A percentile compares a stretch with the other conserved stretches of the same genome.
Evolutionary conservation across 2,888 invertebrate genomes (phyloP).

Genomic region (Drosophila falleni): DNA sequence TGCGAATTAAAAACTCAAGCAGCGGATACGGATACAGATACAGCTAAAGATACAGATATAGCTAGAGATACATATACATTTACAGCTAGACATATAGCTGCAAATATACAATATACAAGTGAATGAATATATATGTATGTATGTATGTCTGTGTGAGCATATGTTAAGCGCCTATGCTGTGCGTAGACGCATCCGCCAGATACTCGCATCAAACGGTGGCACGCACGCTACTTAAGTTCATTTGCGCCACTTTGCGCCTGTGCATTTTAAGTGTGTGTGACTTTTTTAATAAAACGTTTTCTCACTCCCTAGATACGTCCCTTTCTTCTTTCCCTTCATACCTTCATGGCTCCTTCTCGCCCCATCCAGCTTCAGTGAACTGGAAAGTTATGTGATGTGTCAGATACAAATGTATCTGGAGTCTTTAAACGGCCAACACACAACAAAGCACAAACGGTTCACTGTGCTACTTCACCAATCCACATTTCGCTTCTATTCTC

Average conservation of each 20-base stretch:
- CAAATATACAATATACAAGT: slow-evolving; percentile 27
- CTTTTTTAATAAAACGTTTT: slow-evolving; percentile 33
- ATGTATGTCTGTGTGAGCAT: slow-evolving; percentile 10
- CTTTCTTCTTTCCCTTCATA: too few species aligned
- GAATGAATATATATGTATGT: slow-evolving; percentile 1
- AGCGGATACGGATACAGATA: slow-evolving; percentile 43
- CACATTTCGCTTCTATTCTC: slow-evolving; percentile 21
- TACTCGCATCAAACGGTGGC: slow-evolving; percentile 39
- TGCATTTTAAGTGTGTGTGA: slow-evolving; percentile 72
- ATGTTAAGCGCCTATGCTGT: slow-evolving; percentile 10
- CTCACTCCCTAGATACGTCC: background rate
- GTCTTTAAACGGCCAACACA: slow-evolving; percentile 21
- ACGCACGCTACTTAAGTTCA: slow-evolving; percentile 78
- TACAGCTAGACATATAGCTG: slow-evolving; percentile 23
- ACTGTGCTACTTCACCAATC: slow-evolving; percentile 63
- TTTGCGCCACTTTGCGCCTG: slow-evolving; percentile 75
- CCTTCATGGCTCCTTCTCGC: background rate
- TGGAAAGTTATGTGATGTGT: slow-evolving; percentile 40
- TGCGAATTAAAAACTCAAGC: slow-evolving; percentile 74
- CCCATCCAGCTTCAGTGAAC: slow-evolving; percentile 15
- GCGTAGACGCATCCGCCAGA: slow-evolving; percentile 51
- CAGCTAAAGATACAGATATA: slow-evolving; percentile 30
- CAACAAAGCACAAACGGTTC: slow-evolving; percentile 59
- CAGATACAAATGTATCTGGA: slow-evolving; percentile 42
- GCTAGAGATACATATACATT: slow-evolving; percentile 30